Percentiles rank a stretch among this genome's conserved stretches.
These are phyloP conservation scores for Bombycilla garrulus DNA, from an alignment of 2,113 vertebrate genomes.

Conservation along the genomic window DNA sequence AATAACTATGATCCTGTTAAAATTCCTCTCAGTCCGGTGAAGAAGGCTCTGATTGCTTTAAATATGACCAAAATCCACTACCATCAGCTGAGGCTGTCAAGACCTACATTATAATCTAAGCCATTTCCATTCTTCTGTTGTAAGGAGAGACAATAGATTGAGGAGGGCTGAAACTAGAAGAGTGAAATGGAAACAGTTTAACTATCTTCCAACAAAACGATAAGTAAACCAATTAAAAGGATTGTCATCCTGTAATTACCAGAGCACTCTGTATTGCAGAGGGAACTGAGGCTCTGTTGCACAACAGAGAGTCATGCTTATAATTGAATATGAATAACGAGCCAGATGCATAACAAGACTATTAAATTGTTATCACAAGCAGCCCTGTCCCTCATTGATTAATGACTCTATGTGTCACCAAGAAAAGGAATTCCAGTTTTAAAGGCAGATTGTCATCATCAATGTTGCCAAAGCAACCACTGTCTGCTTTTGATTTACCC, in stretches of 20 bases:
- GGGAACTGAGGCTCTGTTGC: constrained; percentile 18
- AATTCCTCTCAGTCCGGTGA: background rate
- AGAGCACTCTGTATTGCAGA: background rate
- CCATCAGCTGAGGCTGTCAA: background rate
- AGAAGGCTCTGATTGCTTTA: constrained; percentile 28
- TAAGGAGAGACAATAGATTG: background rate
- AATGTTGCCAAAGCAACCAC: background rate
- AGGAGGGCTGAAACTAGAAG: background rate
- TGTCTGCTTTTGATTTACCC: constrained; percentile 1
- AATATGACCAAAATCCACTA: constrained; percentile 9
- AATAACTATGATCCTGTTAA: background rate
- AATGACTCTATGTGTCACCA: constrained; percentile 29
- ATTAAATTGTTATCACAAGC: constrained; percentile 51
- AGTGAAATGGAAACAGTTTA: constrained; percentile 15
- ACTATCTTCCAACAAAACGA: constrained; percentile 26
- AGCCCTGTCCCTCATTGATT: constrained; percentile 21
- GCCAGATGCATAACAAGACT: constrained; percentile 56
- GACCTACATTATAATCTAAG: background rate
- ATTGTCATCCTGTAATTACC: constrained; percentile 46
- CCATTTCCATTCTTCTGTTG: background rate
- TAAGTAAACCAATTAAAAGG: constrained; percentile 52
- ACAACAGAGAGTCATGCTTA: constrained; percentile 44
- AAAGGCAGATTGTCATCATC: background rate
- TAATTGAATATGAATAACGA: constrained; percentile 66
- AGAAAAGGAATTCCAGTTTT: constrained; percentile 56